Percentiles rank a stretch among this genome's conserved stretches.
phyloP scores from a whole-genome alignment of 2,797 vertebrate species.

The Podarcis siculus region DNA sequence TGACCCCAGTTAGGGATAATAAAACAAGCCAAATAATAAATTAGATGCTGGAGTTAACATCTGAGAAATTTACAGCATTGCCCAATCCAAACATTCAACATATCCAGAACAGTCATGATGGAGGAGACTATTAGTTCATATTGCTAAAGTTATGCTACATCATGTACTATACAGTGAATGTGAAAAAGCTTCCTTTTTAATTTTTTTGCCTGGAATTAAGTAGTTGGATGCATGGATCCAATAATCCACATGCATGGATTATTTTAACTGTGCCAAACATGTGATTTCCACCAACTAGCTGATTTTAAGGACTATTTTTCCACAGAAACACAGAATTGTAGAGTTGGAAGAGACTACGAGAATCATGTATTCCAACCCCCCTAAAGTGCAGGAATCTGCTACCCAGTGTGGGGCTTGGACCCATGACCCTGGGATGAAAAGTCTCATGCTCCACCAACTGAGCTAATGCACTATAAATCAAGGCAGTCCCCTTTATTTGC shows the following conservation, averaged over 20 bases:
- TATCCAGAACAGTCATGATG: not conserved
- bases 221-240: too few species aligned
- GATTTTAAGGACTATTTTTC: too few species aligned
- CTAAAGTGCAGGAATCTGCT: too few species aligned
- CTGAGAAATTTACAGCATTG: not conserved
- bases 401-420: too few species aligned
- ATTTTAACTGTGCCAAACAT: constrained; percentile 35
- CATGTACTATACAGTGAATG: not conserved
- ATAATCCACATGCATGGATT: constrained; percentile 22
- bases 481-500: too few species aligned
- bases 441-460: too few species aligned
- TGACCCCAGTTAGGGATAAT: not conserved
- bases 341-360: too few species aligned
- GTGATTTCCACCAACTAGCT: too few species aligned
- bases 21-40: constrained; percentile 23
- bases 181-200: not conserved
- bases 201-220: not conserved
- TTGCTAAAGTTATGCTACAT: not conserved
- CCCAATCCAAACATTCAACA: not conserved
- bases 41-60: constrained; percentile 7
- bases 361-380: too few species aligned
- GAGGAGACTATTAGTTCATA: not conserved
- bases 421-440: too few species aligned
- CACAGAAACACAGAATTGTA: too few species aligned
- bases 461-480: too few species aligned